A percentile compares a stretch with the other conserved stretches of the same genome.
Conservation (phyloP, 2,113 vertebrate genomes). For the Vulpes vulpes region DNA sequence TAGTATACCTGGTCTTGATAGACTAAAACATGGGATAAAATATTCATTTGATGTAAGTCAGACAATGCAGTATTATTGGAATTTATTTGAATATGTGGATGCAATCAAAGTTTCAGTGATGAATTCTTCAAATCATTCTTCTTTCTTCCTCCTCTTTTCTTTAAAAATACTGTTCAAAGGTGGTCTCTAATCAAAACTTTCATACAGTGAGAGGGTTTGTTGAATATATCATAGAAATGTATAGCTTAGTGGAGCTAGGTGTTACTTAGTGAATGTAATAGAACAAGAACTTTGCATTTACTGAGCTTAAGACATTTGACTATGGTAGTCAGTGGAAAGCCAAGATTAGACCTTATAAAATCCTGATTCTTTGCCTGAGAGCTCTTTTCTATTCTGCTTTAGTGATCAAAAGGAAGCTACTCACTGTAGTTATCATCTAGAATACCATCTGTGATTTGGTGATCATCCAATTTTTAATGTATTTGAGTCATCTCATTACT, state of each 20-base stretch:
- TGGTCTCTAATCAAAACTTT: conserved; percentile 61
- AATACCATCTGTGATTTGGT: not conserved
- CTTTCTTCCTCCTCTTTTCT: not conserved
- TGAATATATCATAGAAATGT: conserved; percentile 69
- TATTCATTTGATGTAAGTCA: conserved; percentile 17
- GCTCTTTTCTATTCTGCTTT: not conserved
- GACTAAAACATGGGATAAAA: not conserved
- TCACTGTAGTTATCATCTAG: not conserved
- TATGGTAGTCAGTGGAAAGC: conserved; percentile 18
- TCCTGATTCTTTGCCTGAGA: not conserved
- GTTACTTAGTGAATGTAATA: conserved; percentile 49
- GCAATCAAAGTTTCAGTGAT: conserved; percentile 68
- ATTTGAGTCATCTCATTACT: not conserved
- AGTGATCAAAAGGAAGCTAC: not conserved
- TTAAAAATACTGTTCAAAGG: conserved; percentile 45
- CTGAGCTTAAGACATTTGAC: conserved; percentile 50
- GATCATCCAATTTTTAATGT: not conserved
- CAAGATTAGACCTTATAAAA: not conserved
- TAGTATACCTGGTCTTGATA: not conserved
- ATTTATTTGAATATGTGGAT: conserved; percentile 64
- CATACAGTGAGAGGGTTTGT: not conserved
- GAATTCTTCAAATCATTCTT: conserved; percentile 59
- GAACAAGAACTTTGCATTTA: conserved; percentile 54
- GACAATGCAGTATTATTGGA: conserved; percentile 43
- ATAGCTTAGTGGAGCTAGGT: conserved; percentile 49